phyloP scores from a whole-genome alignment of 2,113 vertebrate genomes.

The Grammatotria lemairii region DNA sequence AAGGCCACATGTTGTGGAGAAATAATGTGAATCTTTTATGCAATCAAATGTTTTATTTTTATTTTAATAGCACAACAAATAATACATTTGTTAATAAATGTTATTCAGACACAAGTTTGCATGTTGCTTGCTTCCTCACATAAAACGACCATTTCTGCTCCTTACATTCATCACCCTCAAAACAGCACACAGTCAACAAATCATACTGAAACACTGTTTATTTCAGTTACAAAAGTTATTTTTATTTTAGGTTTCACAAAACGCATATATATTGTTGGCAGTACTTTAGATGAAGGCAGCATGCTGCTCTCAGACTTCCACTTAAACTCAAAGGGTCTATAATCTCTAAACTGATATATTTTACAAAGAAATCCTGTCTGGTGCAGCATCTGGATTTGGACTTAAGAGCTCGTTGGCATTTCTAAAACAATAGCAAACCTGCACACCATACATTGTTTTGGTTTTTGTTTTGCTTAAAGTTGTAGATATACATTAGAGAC shows the following conservation, averaged over 20 bases:
- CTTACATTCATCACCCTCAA: neutral
- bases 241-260: neutral
- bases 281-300: neutral
- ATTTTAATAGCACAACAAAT: slow-evolving; percentile 27
- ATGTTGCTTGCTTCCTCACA: neutral
- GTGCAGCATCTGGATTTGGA: neutral
- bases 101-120: neutral
- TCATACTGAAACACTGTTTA: neutral
- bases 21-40: accelerated
- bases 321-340: neutral
- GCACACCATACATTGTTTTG: neutral
- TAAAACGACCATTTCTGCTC: neutral
- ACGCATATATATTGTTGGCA: neutral
- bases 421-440: neutral
- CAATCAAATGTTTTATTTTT: neutral
- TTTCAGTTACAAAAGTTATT: neutral
- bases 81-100: neutral
- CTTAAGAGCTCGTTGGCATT: neutral
- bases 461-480: accelerated
- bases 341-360: neutral
- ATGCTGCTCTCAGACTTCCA: neutral
- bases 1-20: no score
- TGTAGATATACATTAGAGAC: neutral
- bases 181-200: neutral
- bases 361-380: neutral